Base-by-base conservation (phyloP, 2,888 invertebrate species). In the Epirrhoe tristata region DNA sequence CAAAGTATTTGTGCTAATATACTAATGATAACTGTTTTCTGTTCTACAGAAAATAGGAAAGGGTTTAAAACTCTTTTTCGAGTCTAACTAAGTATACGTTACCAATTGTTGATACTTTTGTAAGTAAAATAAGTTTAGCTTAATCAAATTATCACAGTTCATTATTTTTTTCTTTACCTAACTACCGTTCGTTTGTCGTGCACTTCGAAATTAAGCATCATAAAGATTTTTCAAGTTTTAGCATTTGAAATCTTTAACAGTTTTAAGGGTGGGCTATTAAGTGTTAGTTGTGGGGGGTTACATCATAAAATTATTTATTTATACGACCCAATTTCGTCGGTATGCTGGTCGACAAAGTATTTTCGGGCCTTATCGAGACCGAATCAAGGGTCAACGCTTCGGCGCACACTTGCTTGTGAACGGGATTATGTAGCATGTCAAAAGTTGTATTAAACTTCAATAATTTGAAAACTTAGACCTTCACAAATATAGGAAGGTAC, bases 291-390 rank as follows among this genome's bases (percentile, higher is more conserved):
- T 81, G 81, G 80, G 81, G 24, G 86, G 87, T 83, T 83, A 83
- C 87, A 86, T 89, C 84, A 83, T 88, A 88, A 89, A 89, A 89
- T 89, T 89, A 89, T 90, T 89, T 90, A 90, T 90, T 90, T 90
- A 91, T 89, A 87, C 86, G 89, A 88, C 90, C 91, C 86, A 89
- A 89, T 91, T 91, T 86, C 81, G 84, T 84, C 80, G 83, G 87
- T 84, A 86, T 89, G 86, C 83, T 85, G 84, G 85, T 86, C 89
- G 86, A 89, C 89, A 88, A 91, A 89, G 90, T 89, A 90, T 88
- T 90, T 90, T 90, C 78, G 89, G 86, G 83, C 83, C 86, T 91
- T 91, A 91, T 91, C 90, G 86, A 86, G 86, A 89, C 85, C 84
- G 82, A 89, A 90, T 90, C 90, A 85, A 86, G 89, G 90, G 91